Evolutionary conservation across 2,797 vertebrate genomes (phyloP).

Genomic region (Amblyraja radiata): DNA sequence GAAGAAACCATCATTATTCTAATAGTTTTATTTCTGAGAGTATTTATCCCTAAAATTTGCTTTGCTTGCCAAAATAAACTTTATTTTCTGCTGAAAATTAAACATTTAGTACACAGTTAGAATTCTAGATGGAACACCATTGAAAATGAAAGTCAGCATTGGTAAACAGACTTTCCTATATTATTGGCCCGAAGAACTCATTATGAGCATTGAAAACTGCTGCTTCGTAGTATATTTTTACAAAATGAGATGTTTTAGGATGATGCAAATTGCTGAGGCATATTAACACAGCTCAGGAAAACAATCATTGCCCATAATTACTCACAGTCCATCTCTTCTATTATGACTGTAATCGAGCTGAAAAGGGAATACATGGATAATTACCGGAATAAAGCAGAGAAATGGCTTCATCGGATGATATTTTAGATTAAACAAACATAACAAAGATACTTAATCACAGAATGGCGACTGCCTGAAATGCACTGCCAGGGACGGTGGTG

Average conservation of each 20-base stretch:
- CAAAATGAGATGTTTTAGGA: not conserved
- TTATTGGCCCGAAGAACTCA: not conserved
- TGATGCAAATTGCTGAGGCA: not conserved
- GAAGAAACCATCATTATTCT: not conserved
- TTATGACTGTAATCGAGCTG: conserved; percentile 4
- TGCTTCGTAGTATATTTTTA: not conserved
- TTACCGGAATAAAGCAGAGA: not conserved
- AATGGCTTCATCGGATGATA: not conserved
- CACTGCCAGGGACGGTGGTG: too few relatives aligned
- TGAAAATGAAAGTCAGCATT: not conserved
- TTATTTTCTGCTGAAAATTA: not conserved
- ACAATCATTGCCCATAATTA: not conserved
- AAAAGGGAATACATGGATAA: conserved; percentile 11
- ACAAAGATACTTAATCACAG: not conserved
- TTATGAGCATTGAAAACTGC: not conserved
- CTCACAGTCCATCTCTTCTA: not conserved
- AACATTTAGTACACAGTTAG: not conserved
- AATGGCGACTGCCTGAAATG: not conserved
- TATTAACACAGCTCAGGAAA: not conserved
- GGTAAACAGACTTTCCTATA: not conserved
- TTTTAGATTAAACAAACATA: not conserved
- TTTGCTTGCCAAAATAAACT: not conserved
- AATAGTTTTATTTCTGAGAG: conserved; percentile 20
- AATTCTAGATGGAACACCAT: not conserved
- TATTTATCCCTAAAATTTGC: not conserved